phyloP scores from a whole-genome alignment of 1,140 invertebrate genomes.

The Drosophila ambigua region DNA sequence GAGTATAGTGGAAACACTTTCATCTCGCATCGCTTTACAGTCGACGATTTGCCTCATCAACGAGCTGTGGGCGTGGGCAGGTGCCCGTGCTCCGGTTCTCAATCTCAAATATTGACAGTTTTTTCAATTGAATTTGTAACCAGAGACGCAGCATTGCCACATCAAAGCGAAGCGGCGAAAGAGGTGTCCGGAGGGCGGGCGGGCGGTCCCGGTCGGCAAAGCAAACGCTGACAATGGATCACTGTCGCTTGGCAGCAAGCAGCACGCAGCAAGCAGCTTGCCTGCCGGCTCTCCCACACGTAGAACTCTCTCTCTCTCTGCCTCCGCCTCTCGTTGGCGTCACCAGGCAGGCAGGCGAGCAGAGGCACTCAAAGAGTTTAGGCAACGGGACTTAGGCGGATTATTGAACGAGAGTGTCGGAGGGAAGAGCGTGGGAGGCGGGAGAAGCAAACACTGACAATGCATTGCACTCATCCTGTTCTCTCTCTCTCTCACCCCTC shows the following conservation, averaged over 20 bases:
- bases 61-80: conserved; percentile 33
- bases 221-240: conserved; percentile 28
- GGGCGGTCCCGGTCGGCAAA: background rate
- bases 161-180: conserved; percentile 55
- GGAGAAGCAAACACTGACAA: too few relatives aligned
- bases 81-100: conserved; percentile 22
- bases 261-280: background rate
- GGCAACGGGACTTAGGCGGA: too few relatives aligned
- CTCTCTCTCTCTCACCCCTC: background rate
- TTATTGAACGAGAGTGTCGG: too few relatives aligned
- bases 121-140: conserved; percentile 78
- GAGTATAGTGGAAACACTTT: conserved; percentile 54
- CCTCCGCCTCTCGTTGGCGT: background rate
- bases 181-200: background rate
- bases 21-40: conserved; percentile 74
- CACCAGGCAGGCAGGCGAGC: background rate
- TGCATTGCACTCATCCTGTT: too few relatives aligned
- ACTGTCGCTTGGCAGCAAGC: conserved; percentile 7
- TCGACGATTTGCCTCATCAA: conserved; percentile 32
- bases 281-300: background rate
- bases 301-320: conserved; percentile 2
- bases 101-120: conserved; percentile 63
- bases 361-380: too few relatives aligned
- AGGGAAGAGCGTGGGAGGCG: too few relatives aligned
- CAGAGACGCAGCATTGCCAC: conserved; percentile 66